phyloP scores from a whole-genome alignment of 1,140 invertebrate genomes.

The Drosophila busckii region DNA sequence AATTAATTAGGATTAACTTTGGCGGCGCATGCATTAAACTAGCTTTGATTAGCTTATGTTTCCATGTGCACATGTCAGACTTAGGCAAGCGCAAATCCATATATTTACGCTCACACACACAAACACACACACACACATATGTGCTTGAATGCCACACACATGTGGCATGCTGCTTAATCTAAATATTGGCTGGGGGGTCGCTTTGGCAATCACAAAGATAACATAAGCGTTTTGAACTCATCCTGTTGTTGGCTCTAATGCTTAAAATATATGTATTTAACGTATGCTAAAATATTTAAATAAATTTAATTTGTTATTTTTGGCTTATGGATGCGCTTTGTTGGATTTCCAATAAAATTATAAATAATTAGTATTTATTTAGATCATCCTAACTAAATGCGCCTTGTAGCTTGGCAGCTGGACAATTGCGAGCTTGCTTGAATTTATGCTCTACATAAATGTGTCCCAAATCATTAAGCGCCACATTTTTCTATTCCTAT shows the following conservation, averaged over 20 bases:
- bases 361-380: no score
- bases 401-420: slow-evolving; percentile 28
- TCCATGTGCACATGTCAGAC: slow-evolving; percentile 46
- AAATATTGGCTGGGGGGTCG: slow-evolving; percentile 61
- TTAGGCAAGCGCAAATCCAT: slow-evolving; percentile 64
- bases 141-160: slow-evolving; percentile 33
- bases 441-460: slow-evolving; percentile 74
- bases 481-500: slow-evolving; percentile 56
- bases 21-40: slow-evolving; percentile 74
- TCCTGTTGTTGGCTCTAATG: slow-evolving; percentile 6
- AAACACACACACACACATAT: no score
- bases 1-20: slow-evolving; percentile 77
- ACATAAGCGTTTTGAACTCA: slow-evolving; percentile 56
- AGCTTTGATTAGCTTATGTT: slow-evolving; percentile 75
- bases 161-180: slow-evolving; percentile 64
- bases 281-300: no score
- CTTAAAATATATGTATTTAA: no score
- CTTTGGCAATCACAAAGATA: slow-evolving; percentile 68
- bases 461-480: slow-evolving; percentile 73
- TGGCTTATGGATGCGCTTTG: no score
- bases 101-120: no score
- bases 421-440: slow-evolving; percentile 33
- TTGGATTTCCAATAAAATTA: no score
- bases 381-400: no score
- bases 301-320: no score